phyloP scores from a whole-genome alignment of 2,113 vertebrate species.

The Plotosus lineatus region DNA sequence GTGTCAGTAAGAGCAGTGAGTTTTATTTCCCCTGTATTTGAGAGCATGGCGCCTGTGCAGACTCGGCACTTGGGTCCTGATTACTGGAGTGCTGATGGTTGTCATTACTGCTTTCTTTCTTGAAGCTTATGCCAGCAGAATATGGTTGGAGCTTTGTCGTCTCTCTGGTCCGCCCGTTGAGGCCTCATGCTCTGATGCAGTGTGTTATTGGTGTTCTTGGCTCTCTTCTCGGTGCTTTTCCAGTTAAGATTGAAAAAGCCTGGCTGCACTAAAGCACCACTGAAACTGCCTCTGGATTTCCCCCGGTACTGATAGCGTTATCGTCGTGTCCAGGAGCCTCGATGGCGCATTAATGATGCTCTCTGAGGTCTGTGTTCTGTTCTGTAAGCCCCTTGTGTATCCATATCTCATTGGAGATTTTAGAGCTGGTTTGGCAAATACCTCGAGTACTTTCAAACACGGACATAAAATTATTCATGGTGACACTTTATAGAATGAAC shows the following conservation, averaged over 20 bases:
- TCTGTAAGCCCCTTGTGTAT: conserved; percentile 52
- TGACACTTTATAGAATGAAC: background rate
- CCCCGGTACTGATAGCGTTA: conserved; percentile 49
- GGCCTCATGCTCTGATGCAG: background rate
- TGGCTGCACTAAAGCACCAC: conserved; percentile 46
- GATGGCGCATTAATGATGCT: conserved; percentile 45
- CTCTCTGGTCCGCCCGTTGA: background rate
- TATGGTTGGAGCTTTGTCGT: conserved; percentile 4
- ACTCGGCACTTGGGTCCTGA: conserved; percentile 41
- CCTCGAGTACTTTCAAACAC: conserved; percentile 34
- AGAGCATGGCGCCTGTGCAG: conserved; percentile 23
- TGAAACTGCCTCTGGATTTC: conserved; percentile 59
- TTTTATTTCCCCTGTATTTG: conserved; percentile 17
- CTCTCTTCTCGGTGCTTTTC: conserved; percentile 44
- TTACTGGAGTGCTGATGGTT: conserved; percentile 49
- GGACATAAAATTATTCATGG: background rate
- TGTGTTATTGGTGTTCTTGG: conserved; percentile 51
- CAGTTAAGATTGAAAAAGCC: conserved; percentile 42
- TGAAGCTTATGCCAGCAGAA: conserved; percentile 9
- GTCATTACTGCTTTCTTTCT: conserved; percentile 19
- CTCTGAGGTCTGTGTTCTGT: conserved; percentile 52
- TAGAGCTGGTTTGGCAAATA: conserved; percentile 45
- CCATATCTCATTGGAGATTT: conserved; percentile 54
- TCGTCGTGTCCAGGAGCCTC: conserved; percentile 49
- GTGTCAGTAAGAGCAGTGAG: conserved; percentile 5